Evolutionary conservation across 2,797 vertebrate genomes (phyloP).

Genomic region (Denticeps clupeoides): DNA sequence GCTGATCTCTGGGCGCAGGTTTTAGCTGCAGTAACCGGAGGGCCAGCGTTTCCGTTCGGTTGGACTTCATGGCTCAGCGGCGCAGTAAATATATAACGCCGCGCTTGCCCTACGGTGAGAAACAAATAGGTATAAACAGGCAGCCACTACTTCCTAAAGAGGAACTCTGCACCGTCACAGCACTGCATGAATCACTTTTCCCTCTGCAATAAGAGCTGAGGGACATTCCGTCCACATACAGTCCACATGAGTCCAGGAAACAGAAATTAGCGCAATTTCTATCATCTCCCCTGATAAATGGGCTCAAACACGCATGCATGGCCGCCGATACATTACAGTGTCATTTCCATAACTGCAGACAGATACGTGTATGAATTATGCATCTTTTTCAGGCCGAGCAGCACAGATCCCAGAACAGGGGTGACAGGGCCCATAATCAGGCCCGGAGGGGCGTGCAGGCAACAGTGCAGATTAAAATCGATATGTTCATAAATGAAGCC

Average conservation of each 20-base stretch:
- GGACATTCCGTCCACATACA: conserved; percentile 17
- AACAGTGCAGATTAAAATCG: conserved; percentile 44
- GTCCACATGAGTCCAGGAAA: conserved; percentile 8
- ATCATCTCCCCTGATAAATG: conserved; percentile 31
- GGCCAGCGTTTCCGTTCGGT: too few species aligned
- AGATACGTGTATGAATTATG: conserved; percentile 40
- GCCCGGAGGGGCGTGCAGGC: conserved; percentile 12
- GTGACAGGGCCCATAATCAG: not conserved
- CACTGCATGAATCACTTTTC: too few species aligned
- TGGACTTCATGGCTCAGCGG: too few species aligned
- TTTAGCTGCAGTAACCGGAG: too few species aligned
- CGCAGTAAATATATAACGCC: too few species aligned
- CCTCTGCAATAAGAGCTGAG: not conserved
- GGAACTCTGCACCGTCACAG: too few species aligned
- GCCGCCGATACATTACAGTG: conserved; percentile 40
- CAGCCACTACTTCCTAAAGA: too few species aligned
- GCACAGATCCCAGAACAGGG: conserved; percentile 31
- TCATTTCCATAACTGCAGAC: conserved; percentile 33
- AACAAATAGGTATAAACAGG: too few species aligned
- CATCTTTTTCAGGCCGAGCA: conserved; percentile 38
- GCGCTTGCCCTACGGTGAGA: too few species aligned
- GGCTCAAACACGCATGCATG: conserved; percentile 22
- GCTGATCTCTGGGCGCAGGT: too few species aligned
- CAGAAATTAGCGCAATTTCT: conserved; percentile 27
- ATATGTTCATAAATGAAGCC: conserved; percentile 33